phyloP scores from a whole-genome alignment of 2,797 vertebrate genomes.

The Ficedula albicollis region DNA sequence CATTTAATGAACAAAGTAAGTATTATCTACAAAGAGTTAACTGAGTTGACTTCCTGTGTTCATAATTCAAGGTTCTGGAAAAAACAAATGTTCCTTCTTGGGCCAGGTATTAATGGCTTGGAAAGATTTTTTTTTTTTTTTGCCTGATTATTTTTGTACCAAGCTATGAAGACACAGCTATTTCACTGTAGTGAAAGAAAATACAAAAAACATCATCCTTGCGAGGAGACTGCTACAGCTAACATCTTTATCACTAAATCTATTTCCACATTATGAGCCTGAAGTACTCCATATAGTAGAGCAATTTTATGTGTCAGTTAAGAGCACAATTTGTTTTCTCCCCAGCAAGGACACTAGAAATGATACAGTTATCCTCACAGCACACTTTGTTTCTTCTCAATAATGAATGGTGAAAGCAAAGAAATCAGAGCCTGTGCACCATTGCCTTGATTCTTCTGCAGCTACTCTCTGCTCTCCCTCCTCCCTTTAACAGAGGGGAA shows the following conservation, averaged over 20 bases:
- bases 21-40: constrained; percentile 6
- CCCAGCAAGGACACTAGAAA: not conserved
- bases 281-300: not conserved
- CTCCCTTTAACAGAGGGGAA: not conserved
- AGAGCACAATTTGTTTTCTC: not conserved
- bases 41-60: not conserved
- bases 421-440: not conserved
- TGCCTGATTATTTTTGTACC: not conserved
- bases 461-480: not conserved
- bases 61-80: constrained; percentile 10
- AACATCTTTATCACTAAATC: not conserved
- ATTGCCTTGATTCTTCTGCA: not conserved
- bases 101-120: not conserved
- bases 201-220: not conserved
- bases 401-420: not conserved
- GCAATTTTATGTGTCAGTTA: not conserved
- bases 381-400: not conserved
- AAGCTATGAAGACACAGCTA: not conserved
- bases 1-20: not conserved
- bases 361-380: not conserved
- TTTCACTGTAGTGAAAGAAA: not conserved
- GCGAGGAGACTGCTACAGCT: not conserved
- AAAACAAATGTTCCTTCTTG: not conserved
- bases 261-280: not conserved
- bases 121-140: not conserved